Conservation (phyloP, 2,888 invertebrate species). For the Strigamia transsilvanica region DNA sequence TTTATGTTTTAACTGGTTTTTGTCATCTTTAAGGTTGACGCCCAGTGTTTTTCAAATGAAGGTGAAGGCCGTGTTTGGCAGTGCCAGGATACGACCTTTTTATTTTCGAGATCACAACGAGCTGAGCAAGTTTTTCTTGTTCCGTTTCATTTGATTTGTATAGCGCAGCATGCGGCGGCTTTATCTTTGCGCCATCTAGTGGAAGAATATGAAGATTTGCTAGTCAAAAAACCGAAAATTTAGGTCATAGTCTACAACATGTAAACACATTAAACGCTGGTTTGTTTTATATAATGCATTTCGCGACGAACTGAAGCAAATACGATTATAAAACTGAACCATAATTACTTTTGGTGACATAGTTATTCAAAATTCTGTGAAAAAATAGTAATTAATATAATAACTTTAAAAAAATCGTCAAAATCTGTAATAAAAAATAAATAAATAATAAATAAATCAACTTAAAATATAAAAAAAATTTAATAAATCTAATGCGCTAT, state of each 20-base stretch:
- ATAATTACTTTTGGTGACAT: neutral
- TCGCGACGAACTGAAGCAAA: neutral
- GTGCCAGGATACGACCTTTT: constrained; percentile 1
- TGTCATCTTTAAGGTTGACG: neutral
- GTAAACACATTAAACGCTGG: neutral
- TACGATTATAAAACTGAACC: neutral
- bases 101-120: neutral
- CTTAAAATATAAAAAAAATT: neutral
- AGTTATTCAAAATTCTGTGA: constrained; percentile 10
- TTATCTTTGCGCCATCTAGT: neutral
- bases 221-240: neutral
- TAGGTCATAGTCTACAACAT: neutral
- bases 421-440: too few relatives aligned
- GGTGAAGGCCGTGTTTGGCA: constrained; percentile 40
- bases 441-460: neutral
- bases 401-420: too few relatives aligned
- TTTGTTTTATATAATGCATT: neutral
- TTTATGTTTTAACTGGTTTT: neutral
- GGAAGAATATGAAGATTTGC: neutral
- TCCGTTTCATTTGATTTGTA: neutral
- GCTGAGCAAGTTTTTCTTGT: constrained; percentile 1
- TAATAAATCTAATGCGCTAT: neutral
- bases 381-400: neutral
- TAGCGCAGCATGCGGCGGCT: neutral
- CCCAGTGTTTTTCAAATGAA: constrained; percentile 6